Evolutionary conservation across 2,113 vertebrate genomes (phyloP).

Genomic region (Apus apus): DNA sequence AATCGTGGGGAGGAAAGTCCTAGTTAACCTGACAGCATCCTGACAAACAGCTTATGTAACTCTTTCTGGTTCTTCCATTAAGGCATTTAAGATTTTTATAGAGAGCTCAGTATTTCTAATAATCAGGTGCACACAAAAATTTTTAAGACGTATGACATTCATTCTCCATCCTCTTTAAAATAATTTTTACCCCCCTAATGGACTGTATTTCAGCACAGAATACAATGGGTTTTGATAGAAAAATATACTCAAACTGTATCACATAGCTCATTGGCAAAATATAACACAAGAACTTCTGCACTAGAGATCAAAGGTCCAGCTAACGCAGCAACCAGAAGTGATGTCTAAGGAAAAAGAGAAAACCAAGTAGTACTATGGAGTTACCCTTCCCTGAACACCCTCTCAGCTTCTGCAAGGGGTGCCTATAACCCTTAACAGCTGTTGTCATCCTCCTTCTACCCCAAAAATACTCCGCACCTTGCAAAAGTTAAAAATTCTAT

Average conservation of each 20-base stretch:
- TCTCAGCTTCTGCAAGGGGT: neutral
- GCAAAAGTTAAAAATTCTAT: neutral
- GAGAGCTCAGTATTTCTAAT: neutral
- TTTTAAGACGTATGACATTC: neutral
- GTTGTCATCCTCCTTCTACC: neutral
- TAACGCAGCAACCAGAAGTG: neutral
- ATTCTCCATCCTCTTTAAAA: neutral
- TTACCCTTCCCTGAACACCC: neutral
- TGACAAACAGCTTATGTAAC: neutral
- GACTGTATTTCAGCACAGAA: neutral
- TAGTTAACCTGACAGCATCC: neutral
- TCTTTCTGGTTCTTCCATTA: neutral
- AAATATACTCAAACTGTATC: neutral
- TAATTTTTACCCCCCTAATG: fast-evolving
- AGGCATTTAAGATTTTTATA: neutral
- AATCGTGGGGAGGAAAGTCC: neutral
- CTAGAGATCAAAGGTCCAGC: neutral
- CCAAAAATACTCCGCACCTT: neutral
- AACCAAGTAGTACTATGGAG: neutral
- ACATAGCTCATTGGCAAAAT: neutral
- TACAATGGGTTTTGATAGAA: neutral
- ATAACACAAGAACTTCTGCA: neutral
- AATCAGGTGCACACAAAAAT: neutral
- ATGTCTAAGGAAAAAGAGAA: neutral
- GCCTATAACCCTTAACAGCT: neutral